A percentile compares a stretch with the other conserved stretches of the same genome.
Evolutionary conservation across 2,888 invertebrate genomes (phyloP).

Genomic region (Suillia variegata): DNA sequence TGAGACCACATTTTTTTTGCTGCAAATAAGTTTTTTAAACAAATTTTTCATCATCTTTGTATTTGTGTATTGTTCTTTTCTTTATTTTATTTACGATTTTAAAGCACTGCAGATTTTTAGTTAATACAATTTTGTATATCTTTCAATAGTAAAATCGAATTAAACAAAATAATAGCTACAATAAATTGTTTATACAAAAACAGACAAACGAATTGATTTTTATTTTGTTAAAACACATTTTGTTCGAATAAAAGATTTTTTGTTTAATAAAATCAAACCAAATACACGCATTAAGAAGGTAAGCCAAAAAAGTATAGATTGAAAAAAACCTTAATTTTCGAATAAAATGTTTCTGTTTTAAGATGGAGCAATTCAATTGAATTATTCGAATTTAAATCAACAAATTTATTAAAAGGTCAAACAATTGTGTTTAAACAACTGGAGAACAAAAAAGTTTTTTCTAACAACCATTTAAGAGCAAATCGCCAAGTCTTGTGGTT

Average conservation of each 20-base stretch:
- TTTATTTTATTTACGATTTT: slow-evolving; percentile 23
- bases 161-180: slow-evolving; percentile 20
- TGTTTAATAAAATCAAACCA: no score
- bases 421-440: no score
- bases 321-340: no score
- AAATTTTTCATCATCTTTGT: not conserved
- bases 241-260: slow-evolving; percentile 28
- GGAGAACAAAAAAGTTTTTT: no score
- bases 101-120: slow-evolving; percentile 18
- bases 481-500: no score
- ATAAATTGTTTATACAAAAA: slow-evolving; percentile 39
- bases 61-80: slow-evolving; percentile 15
- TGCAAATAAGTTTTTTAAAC: not conserved
- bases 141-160: slow-evolving; percentile 26
- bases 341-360: no score
- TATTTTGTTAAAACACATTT: slow-evolving; percentile 28
- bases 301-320: no score
- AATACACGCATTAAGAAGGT: no score
- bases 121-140: slow-evolving; percentile 23
- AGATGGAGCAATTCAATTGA: no score
- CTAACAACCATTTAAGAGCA: no score
- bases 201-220: slow-evolving; percentile 32
- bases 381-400: no score
- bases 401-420: no score
- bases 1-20: slow-evolving; percentile 25